These are phyloP conservation scores for Propsilocerus akamusi DNA, from an alignment of 1,140 invertebrate genomes.

Conservation along the genomic window DNA sequence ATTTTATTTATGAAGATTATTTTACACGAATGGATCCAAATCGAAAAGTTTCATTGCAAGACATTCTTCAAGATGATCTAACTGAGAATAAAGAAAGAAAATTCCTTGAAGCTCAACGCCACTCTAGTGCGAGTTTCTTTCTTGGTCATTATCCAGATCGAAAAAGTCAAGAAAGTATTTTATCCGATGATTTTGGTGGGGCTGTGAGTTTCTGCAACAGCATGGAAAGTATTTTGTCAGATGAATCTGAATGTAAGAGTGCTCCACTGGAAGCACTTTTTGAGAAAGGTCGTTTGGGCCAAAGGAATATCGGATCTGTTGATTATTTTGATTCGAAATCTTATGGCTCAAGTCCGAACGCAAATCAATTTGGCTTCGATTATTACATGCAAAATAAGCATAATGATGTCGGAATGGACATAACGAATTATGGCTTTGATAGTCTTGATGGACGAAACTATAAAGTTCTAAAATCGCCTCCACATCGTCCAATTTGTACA, in stretches of 20 bases:
- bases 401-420: constrained; percentile 16
- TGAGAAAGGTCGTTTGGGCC: constrained; percentile 24
- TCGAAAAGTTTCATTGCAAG: constrained; percentile 21
- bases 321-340: constrained; percentile 33
- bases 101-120: constrained; percentile 27
- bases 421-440: constrained; percentile 19
- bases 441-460: constrained; percentile 6
- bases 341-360: constrained; percentile 38
- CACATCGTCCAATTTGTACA: constrained; percentile 14
- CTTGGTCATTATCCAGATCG: constrained; percentile 28
- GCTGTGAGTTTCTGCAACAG: constrained; percentile 43
- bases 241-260: constrained; percentile 59
- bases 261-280: constrained; percentile 52
- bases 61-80: constrained; percentile 16
- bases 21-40: constrained; percentile 15
- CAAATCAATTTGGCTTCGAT: constrained; percentile 18
- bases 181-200: constrained; percentile 40
- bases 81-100: constrained; percentile 12
- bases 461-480: constrained; percentile 6
- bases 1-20: constrained; percentile 44
- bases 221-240: constrained; percentile 57
- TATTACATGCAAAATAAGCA: constrained; percentile 19
- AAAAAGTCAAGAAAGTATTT: constrained; percentile 54
- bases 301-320: constrained; percentile 20
- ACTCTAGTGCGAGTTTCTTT: constrained; percentile 44